Evolutionary conservation across 2,888 invertebrate genomes (phyloP).

Genomic region (Odontomyia ornata): DNA sequence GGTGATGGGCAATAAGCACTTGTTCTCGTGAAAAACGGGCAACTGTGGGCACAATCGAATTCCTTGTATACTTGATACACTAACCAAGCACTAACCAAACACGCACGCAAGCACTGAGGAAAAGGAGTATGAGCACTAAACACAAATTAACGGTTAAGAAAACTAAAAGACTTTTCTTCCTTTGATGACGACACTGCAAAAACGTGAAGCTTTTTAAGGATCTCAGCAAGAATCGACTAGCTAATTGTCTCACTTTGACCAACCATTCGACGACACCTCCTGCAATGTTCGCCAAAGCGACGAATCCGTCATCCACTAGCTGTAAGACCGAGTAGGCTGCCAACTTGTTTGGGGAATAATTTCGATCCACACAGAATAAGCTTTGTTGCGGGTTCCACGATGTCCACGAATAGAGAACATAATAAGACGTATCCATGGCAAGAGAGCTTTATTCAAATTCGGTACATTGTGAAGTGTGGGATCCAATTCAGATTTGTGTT

Average conservation of each 20-base stretch:
- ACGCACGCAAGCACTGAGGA: not conserved
- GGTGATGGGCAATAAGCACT: conserved; percentile 22
- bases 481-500: too few species aligned
- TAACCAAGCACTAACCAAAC: not conserved
- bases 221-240: not conserved
- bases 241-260: not conserved
- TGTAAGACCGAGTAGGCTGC: not conserved
- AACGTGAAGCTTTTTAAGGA: not conserved
- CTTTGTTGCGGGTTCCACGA: not conserved
- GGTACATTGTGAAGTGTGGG: too few species aligned
- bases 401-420: too few species aligned
- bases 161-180: not conserved
- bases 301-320: not conserved
- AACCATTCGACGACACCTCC: not conserved
- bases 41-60: conserved; percentile 1
- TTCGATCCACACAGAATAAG: not conserved
- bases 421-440: too few species aligned
- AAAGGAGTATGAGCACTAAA: not conserved
- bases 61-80: conserved; percentile 31
- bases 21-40: not conserved
- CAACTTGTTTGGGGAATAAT: not conserved
- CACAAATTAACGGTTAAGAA: not conserved
- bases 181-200: not conserved
- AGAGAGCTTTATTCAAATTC: too few species aligned
- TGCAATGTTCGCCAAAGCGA: not conserved